These are phyloP conservation scores for Hetaerina titia DNA, from an alignment of 2,888 invertebrate genomes.

Conservation along the genomic window DNA sequence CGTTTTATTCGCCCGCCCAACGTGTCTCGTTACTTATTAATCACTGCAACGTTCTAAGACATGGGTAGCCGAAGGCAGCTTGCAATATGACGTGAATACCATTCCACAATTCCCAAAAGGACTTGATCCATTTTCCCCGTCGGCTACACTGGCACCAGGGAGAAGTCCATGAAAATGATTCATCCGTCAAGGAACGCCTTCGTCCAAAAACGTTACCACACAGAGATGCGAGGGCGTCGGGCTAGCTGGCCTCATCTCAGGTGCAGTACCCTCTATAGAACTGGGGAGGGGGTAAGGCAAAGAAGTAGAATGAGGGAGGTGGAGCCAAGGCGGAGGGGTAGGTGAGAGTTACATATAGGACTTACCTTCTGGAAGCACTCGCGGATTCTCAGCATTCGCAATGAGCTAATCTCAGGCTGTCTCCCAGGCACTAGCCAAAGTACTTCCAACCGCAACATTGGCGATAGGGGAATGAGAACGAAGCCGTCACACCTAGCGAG, in stretches of 20 bases:
- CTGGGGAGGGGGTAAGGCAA: neutral
- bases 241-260: neutral
- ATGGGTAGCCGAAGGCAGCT: too few relatives aligned
- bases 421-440: neutral
- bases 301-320: neutral
- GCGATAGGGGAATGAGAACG: neutral
- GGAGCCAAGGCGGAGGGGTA: neutral
- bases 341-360: neutral
- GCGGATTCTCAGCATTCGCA: neutral
- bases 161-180: neutral
- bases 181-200: neutral
- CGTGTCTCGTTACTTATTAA: too few relatives aligned
- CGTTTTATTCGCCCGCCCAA: too few relatives aligned
- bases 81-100: neutral
- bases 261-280: neutral
- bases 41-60: too few relatives aligned
- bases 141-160: too few relatives aligned
- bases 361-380: constrained; percentile 35
- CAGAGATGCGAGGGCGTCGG: neutral
- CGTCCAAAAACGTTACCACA: neutral
- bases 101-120: neutral
- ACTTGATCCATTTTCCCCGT: neutral
- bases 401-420: neutral
- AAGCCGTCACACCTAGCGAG: neutral
- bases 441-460: constrained; percentile 1